These are phyloP conservation scores for Hesperophylax magnus DNA, from an alignment of 1,140 invertebrate species.

Conservation along the genomic window DNA sequence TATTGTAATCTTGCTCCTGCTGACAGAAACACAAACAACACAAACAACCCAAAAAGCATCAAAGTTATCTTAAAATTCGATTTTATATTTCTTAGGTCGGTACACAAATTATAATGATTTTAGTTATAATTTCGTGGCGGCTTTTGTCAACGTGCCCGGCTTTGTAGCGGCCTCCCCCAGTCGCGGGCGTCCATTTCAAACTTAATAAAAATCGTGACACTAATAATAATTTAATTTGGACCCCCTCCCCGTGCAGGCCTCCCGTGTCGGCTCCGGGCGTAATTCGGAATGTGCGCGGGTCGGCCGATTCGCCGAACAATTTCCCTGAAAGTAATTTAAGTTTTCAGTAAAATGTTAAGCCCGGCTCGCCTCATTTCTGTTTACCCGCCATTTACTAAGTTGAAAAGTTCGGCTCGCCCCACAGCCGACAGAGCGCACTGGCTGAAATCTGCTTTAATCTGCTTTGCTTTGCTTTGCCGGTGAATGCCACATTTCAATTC, in stretches of 20 bases:
- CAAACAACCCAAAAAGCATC: too few relatives aligned
- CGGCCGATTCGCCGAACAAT: constrained; percentile 24
- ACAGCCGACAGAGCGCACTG: not conserved
- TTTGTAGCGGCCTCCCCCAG: constrained; percentile 12
- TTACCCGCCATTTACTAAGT: constrained; percentile 49
- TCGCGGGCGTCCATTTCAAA: constrained; percentile 39
- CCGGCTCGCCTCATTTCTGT: constrained; percentile 39
- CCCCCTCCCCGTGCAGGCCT: constrained; percentile 12
- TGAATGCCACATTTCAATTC: constrained; percentile 36
- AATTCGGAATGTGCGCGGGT: not conserved
- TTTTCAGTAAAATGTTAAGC: constrained; percentile 54
- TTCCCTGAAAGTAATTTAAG: constrained; percentile 56
- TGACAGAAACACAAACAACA: too few relatives aligned
- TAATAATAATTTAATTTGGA: constrained; percentile 53
- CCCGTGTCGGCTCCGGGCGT: not conserved
- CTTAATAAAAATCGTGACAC: constrained; percentile 57
- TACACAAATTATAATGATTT: constrained; percentile 20
- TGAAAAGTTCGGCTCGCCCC: constrained; percentile 43
- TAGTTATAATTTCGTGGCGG: constrained; percentile 27
- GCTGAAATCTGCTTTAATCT: not conserved
- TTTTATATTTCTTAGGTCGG: not conserved
- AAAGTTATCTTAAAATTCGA: too few relatives aligned
- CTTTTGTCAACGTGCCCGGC: constrained; percentile 40
- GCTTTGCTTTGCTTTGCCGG: constrained; percentile 22
- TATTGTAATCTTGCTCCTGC: too few relatives aligned